phyloP scores from a whole-genome alignment of 2,888 invertebrate species.

The Nowickia ferox region DNA sequence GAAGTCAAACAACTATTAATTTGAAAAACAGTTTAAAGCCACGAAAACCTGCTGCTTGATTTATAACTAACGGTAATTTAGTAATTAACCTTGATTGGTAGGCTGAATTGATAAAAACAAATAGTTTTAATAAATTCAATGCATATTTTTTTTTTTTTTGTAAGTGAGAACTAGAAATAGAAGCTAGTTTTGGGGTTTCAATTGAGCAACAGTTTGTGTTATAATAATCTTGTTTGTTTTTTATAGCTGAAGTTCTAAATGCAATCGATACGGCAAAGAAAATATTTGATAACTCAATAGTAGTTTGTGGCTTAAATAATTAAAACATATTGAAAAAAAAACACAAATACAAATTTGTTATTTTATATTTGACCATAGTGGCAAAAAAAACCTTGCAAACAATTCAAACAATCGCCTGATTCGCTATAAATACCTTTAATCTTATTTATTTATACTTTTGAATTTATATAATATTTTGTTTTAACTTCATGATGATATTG shows the following conservation, averaged over 20 bases:
- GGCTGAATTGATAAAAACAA: background rate
- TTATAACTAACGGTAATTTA: slow-evolving; percentile 42
- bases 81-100: slow-evolving; percentile 61
- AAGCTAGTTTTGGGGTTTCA: slow-evolving; percentile 41
- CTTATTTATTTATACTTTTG: background rate
- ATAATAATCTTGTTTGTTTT: slow-evolving; percentile 29
- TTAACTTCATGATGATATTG: background rate
- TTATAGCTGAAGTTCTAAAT: slow-evolving; percentile 42
- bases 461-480: slow-evolving; percentile 26
- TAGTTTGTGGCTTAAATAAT: slow-evolving; percentile 58
- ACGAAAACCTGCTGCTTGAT: slow-evolving; percentile 30
- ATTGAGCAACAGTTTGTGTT: slow-evolving; percentile 34
- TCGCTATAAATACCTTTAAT: background rate
- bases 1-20: slow-evolving; percentile 1
- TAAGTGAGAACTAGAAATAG: slow-evolving; percentile 6
- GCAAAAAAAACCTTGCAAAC: background rate
- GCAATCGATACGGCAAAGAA: slow-evolving; percentile 53
- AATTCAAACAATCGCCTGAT: background rate
- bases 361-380: slow-evolving; percentile 20
- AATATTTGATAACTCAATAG: slow-evolving; percentile 35
- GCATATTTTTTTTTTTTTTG: slow-evolving; percentile 10
- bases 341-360: slow-evolving; percentile 13
- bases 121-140: slow-evolving; percentile 1
- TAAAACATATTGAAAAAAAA: slow-evolving; percentile 41
- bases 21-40: background rate